Conservation (phyloP, 2,888 invertebrate species). For the Beris chalybata region DNA sequence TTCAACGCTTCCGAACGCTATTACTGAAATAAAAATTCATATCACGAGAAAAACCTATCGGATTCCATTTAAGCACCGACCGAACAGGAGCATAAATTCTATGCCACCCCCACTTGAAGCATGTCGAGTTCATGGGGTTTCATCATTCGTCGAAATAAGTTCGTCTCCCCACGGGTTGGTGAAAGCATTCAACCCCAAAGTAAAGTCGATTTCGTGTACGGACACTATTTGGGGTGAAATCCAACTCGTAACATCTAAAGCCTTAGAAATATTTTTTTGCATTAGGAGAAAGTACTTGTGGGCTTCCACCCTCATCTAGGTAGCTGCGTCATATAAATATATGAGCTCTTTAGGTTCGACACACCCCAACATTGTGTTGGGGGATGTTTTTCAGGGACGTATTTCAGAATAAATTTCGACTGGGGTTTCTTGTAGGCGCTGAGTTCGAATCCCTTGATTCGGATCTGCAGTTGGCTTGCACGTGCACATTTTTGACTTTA, state of each 20-base stretch:
- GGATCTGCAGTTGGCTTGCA: conserved; percentile 23
- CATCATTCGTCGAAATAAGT: not conserved
- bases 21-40: too few relatives aligned
- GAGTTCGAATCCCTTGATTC: not conserved
- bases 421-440: not conserved
- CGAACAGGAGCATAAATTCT: not conserved
- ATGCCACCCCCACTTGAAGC: conserved; percentile 2
- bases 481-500: conserved; percentile 25
- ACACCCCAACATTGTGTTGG: conserved; percentile 50
- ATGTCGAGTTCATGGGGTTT: conserved; percentile 10
- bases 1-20: too few relatives aligned
- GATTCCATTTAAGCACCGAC: not conserved
- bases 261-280: conserved; percentile 16
- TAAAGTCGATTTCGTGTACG: not conserved
- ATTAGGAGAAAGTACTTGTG: conserved; percentile 16
- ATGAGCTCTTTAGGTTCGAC: conserved; percentile 53
- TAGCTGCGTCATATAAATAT: conserved; percentile 48
- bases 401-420: not conserved
- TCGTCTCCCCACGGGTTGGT: conserved; percentile 1
- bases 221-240: conserved; percentile 14
- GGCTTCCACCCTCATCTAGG: not conserved
- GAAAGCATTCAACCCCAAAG: conserved; percentile 2
- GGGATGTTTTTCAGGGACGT: conserved; percentile 41
- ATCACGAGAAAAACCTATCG: too few relatives aligned
- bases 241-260: conserved; percentile 19